These are phyloP conservation scores for Teleopsis dalmanni DNA, from an alignment of 1,140 invertebrate species.

Conservation along the genomic window DNA sequence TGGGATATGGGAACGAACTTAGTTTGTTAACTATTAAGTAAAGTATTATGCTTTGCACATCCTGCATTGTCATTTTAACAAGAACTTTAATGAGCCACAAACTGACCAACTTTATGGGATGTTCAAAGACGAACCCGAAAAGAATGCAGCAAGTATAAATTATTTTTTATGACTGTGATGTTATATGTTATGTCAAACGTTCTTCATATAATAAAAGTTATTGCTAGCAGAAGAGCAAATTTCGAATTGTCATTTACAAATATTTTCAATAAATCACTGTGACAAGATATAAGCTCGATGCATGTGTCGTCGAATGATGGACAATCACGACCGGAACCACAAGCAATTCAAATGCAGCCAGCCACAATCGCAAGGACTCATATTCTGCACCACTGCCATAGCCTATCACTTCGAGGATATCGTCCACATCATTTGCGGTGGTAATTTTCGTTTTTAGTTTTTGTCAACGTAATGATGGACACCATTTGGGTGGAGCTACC, in stretches of 20 bases:
- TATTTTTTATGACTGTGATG: background rate
- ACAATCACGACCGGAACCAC: background rate
- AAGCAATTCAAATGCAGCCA: background rate
- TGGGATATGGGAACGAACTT: too few relatives aligned
- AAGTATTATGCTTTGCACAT: too few relatives aligned
- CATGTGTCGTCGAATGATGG: background rate
- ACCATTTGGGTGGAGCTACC: too few relatives aligned
- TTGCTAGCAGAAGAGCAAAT: too few relatives aligned
- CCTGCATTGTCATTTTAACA: too few relatives aligned
- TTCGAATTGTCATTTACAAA: slow-evolving; percentile 9
- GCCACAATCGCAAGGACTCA: background rate
- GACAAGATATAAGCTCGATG: slow-evolving; percentile 1
- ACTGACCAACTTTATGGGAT: background rate
- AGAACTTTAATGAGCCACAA: background rate
- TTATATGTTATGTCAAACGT: background rate
- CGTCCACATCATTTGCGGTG: too few relatives aligned
- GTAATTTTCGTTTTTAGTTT: too few relatives aligned
- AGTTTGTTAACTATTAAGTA: too few relatives aligned
- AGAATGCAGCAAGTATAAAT: background rate
- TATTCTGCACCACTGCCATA: background rate
- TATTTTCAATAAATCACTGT: slow-evolving; percentile 11
- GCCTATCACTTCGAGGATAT: too few relatives aligned
- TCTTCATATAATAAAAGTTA: background rate
- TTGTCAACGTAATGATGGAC: too few relatives aligned
- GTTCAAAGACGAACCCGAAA: background rate